Conservation (phyloP, 2,888 invertebrate genomes). For the Rhimphoctona megacephalus region DNA sequence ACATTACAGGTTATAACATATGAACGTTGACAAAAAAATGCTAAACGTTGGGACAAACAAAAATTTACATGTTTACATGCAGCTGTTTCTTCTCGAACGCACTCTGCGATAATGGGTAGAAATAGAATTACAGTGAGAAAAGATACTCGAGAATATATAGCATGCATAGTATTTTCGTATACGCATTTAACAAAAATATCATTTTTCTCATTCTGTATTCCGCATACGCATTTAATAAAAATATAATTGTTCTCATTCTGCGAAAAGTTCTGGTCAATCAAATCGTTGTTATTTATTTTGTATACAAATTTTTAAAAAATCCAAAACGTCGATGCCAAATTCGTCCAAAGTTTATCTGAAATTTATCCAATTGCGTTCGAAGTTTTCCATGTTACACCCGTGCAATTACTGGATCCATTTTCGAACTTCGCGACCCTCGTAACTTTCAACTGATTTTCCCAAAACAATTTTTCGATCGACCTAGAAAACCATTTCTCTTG, state of each 20-base stretch:
- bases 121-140: background rate
- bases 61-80: slow-evolving; percentile 36
- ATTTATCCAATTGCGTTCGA: background rate
- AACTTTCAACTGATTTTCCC: background rate
- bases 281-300: background rate
- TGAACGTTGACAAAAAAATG: slow-evolving; percentile 40
- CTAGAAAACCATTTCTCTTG: background rate
- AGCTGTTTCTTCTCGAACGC: slow-evolving; percentile 33
- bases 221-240: background rate
- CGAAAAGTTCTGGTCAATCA: no score
- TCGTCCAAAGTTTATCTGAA: background rate
- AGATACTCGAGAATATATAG: background rate
- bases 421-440: no score
- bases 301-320: background rate
- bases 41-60: slow-evolving; percentile 40
- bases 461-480: background rate
- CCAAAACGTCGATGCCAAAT: background rate
- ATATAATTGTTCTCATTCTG: background rate
- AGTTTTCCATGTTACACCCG: background rate
- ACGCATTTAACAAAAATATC: background rate
- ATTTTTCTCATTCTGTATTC: background rate
- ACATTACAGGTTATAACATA: background rate
- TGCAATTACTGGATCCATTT: background rate
- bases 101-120: background rate
- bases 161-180: background rate